Percentiles rank a stretch among this genome's conserved stretches.
Evolutionary conservation across 1,140 invertebrate species (phyloP).

Genomic region (Capitella teleta): DNA sequence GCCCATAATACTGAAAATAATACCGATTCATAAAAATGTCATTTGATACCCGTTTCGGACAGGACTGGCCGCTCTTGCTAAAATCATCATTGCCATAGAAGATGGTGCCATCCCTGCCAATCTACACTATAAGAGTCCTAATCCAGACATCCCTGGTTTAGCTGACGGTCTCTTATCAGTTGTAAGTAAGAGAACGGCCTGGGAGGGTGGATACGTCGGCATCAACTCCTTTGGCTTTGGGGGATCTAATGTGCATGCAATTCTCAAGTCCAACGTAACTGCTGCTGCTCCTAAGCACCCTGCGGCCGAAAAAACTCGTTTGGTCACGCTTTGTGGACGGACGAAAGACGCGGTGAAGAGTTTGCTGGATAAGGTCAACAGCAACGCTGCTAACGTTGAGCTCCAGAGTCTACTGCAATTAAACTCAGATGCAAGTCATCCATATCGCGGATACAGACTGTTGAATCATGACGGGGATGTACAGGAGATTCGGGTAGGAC

Average conservation of each 20-base stretch:
- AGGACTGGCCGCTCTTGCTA: slow-evolving; percentile 76
- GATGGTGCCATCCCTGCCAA: slow-evolving; percentile 73
- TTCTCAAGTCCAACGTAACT: slow-evolving; percentile 56
- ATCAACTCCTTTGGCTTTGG: slow-evolving; percentile 97
- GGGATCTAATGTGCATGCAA: slow-evolving; percentile 85
- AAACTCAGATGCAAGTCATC: slow-evolving; percentile 61
- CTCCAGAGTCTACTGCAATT: slow-evolving; percentile 65
- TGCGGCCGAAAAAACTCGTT: slow-evolving; percentile 45
- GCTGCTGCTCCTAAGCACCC: not conserved
- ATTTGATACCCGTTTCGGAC: too few relatives aligned
- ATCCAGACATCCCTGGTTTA: slow-evolving; percentile 77
- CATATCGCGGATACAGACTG: slow-evolving; percentile 64
- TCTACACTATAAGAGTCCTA: slow-evolving; percentile 76
- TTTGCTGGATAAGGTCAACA: slow-evolving; percentile 53
- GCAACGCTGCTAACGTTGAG: slow-evolving; percentile 53
- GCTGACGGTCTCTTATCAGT: slow-evolving; percentile 75
- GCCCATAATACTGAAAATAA: too few relatives aligned
- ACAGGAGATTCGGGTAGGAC: slow-evolving; percentile 22
- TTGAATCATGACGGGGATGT: slow-evolving; percentile 40
- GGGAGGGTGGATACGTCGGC: slow-evolving; percentile 73
- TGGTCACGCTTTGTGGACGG: slow-evolving; percentile 69
- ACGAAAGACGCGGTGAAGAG: slow-evolving; percentile 65
- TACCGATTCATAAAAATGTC: too few relatives aligned
- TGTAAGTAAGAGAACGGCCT: slow-evolving; percentile 63
- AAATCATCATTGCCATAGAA: slow-evolving; percentile 83